Base-by-base conservation (phyloP, 1,140 invertebrate genomes). In the Orius insidiosus region DNA sequence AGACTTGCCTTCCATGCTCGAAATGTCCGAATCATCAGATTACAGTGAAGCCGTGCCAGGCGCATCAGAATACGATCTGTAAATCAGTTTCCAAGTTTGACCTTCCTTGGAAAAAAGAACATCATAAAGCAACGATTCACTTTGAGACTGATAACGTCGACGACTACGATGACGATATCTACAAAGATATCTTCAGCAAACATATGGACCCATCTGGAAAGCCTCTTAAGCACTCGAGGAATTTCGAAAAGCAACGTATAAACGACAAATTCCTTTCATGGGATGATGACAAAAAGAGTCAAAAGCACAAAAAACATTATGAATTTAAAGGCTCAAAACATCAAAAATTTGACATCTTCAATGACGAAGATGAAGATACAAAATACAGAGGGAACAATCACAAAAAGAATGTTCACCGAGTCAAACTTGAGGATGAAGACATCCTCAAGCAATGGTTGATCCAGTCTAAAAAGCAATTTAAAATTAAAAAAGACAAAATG, bases 41-140 rank as follows among this genome's bases (percentile, higher is more conserved):
- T n/a, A 74, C 76, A 5, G 52, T 72, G 15, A 66, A 66, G 45
- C 75, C 75, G 31, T 79, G 76, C 57, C 68, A 71, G 30, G 57
- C 72, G 5, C 70, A 77, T 59, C 60, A 69, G 19, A 74, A 79
- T 59, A 74, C 75, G 1, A 60, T 71, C 36, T 78, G 75, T 62
- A 71, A 70, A 3, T 67, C 72, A 2, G 58, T 77, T 2, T 68
- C 66, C 13, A 67, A 71, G 43, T 61, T 73, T 38, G 66, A 68
- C 55, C 70, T 68, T 57, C 68, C 69, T 34, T 67, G 66, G 46
- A 10, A 30, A 44, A 24, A 30, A 43, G 19, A 19, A 35, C 32
- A 51, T 35, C 9, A 41, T 15, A 34, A 49, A 45, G 11, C 48
- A 45, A 33, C 40, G 36, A 24, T 13, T 44, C 32, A 4, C 34